Conservation (phyloP, 2,888 invertebrate species). For the Campoplex capitator region DNA sequence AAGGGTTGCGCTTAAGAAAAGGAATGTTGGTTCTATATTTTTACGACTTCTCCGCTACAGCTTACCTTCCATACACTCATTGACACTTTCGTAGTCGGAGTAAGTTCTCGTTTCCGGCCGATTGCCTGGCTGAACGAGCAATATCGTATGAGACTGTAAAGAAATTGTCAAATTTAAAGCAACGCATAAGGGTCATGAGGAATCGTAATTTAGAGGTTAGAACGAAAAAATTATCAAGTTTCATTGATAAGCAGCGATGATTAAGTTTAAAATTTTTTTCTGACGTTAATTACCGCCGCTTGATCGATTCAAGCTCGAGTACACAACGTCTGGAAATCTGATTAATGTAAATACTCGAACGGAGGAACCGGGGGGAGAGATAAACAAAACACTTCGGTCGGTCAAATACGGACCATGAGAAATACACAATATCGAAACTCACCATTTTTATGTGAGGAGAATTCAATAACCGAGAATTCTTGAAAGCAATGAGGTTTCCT, state of each 20-base stretch:
- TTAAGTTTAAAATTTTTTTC: not conserved
- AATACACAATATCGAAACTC: not conserved
- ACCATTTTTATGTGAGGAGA: conserved; percentile 42
- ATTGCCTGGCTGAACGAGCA: conserved; percentile 96
- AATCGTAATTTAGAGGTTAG: not conserved
- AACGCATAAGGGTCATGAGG: not conserved
- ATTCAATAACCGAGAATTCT: not conserved
- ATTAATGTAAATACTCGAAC: conserved; percentile 31
- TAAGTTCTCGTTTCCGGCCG: conserved; percentile 98
- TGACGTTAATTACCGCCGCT: not conserved
- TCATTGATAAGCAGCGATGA: not conserved
- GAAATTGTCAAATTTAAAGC: conserved; percentile 65
- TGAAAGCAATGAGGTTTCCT: not conserved
- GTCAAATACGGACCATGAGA: not conserved
- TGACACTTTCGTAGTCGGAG: conserved; percentile 98
- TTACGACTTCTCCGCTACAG: not conserved
- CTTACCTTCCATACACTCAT: conserved; percentile 98
- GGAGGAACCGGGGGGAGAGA: conserved; percentile 12
- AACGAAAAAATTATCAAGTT: not conserved
- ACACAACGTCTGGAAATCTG: not conserved
- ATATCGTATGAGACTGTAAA: conserved; percentile 97
- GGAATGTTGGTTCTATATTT: not conserved
- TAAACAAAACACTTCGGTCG: conserved; percentile 53
- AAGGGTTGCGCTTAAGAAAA: not conserved
- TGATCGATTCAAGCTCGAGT: conserved; percentile 7